phyloP scores from a whole-genome alignment of 2,113 vertebrate genomes.

The Cyprinodon tularosa region DNA sequence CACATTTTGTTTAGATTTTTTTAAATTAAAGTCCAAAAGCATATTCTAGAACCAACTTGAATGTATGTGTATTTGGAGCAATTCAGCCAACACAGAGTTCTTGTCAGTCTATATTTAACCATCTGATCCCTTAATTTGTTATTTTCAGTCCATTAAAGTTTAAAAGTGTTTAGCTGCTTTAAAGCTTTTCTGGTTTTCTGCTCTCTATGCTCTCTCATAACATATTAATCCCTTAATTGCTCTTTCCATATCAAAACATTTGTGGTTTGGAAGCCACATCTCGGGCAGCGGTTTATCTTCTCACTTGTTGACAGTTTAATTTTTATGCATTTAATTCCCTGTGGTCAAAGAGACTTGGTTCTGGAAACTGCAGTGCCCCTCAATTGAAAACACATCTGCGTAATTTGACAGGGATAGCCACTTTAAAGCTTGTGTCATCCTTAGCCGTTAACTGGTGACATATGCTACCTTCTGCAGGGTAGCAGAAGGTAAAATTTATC shows the following conservation, averaged over 20 bases:
- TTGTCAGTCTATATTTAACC: background rate
- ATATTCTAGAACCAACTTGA: background rate
- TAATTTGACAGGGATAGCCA: conserved; percentile 54
- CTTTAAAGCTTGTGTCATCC: conserved; percentile 74
- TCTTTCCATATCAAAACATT: conserved; percentile 54
- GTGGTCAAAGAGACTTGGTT: conserved; percentile 38
- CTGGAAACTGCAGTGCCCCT: conserved; percentile 38
- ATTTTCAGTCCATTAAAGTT: conserved; percentile 3
- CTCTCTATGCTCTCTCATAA: conserved; percentile 36
- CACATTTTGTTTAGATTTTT: background rate
- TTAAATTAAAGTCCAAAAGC: background rate
- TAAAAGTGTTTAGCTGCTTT: conserved; percentile 7
- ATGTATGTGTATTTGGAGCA: background rate
- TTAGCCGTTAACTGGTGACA: conserved; percentile 68
- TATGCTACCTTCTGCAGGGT: conserved; percentile 38
- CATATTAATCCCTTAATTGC: conserved; percentile 43
- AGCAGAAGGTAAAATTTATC: too few relatives aligned
- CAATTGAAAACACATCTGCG: conserved; percentile 46
- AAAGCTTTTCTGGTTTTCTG: conserved; percentile 27
- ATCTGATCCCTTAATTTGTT: background rate
- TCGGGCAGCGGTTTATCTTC: conserved; percentile 39
- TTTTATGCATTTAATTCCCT: conserved; percentile 55
- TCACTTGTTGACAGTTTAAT: conserved; percentile 51
- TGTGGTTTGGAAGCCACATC: conserved; percentile 26
- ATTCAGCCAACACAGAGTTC: too few relatives aligned